Conservation (phyloP, 2,113 vertebrate species). For the Acinonyx jubatus region DNA sequence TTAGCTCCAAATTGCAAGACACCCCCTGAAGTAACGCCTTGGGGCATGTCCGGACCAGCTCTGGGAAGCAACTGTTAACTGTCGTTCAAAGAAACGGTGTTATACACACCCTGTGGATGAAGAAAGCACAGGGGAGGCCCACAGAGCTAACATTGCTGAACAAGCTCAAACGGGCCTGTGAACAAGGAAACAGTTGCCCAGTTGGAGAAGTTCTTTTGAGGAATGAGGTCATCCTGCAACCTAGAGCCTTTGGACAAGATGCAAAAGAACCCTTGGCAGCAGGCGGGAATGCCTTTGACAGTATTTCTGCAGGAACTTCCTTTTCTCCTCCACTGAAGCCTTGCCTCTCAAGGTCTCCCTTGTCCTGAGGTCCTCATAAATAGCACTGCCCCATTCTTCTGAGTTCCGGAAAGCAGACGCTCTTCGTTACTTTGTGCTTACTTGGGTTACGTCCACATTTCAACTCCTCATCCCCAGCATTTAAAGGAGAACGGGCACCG, state of each 20-base stretch:
- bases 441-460: slow-evolving; percentile 14
- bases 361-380: neutral
- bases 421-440: slow-evolving; percentile 31
- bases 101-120: slow-evolving; percentile 1
- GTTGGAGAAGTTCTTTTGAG: slow-evolving; percentile 49
- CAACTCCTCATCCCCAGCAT: neutral
- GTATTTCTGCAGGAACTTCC: slow-evolving; percentile 34
- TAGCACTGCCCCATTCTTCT: slow-evolving; percentile 11
- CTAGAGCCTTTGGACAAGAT: slow-evolving; percentile 42
- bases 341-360: slow-evolving; percentile 18
- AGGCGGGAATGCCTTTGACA: neutral
- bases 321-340: slow-evolving; percentile 33
- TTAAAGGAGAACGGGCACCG: neutral
- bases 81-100: slow-evolving; percentile 56
- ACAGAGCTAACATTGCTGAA: neutral
- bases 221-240: slow-evolving; percentile 50
- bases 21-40: slow-evolving; percentile 26
- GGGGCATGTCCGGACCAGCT: slow-evolving; percentile 6
- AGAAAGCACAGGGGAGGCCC: neutral
- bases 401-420: neutral
- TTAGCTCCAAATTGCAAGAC: slow-evolving; percentile 11
- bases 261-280: neutral
- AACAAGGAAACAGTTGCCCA: slow-evolving; percentile 37
- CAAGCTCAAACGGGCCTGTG: slow-evolving; percentile 52
- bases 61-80: slow-evolving; percentile 20